Conservation (phyloP, 1,140 invertebrate species). For the Proctacanthus coquilletti region DNA sequence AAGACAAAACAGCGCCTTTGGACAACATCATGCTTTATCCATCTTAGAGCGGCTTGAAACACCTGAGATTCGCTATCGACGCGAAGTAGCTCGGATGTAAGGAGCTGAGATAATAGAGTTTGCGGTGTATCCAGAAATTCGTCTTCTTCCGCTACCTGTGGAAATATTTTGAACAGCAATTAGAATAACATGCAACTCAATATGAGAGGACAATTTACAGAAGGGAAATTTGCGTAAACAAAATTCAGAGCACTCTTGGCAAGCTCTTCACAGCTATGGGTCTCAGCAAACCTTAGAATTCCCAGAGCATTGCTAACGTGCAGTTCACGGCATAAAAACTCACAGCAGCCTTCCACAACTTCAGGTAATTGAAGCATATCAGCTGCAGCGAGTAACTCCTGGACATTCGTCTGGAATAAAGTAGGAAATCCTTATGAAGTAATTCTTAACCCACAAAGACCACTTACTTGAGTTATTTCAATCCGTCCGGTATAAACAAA, state of each 20-base stretch:
- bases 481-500: slow-evolving; percentile 74
- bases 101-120: slow-evolving; percentile 59
- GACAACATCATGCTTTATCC: slow-evolving; percentile 73
- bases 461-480: slow-evolving; percentile 24
- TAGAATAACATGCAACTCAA: too few species aligned
- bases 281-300: slow-evolving; percentile 79
- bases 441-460: background rate
- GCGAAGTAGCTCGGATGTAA: slow-evolving; percentile 77
- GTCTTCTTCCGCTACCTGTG: slow-evolving; percentile 53
- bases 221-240: slow-evolving; percentile 77
- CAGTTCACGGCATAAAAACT: slow-evolving; percentile 75
- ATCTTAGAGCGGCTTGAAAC: slow-evolving; percentile 76
- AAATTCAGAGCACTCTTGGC: slow-evolving; percentile 65
- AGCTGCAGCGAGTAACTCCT: slow-evolving; percentile 76
- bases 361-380: slow-evolving; percentile 84
- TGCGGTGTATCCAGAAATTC: slow-evolving; percentile 79
- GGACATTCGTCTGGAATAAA: slow-evolving; percentile 62
- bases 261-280: slow-evolving; percentile 72
- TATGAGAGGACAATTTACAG: slow-evolving; percentile 43
- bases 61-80: slow-evolving; percentile 88
- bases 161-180: too few species aligned
- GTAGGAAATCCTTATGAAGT: slow-evolving; percentile 4
- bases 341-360: slow-evolving; percentile 72
- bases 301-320: slow-evolving; percentile 82
- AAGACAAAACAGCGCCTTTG: slow-evolving; percentile 70